Evolutionary conservation across 2,113 vertebrate genomes (phyloP), one percentile per base, ranked within the genome.

Genomic region (Rattus rattus): DNA sequence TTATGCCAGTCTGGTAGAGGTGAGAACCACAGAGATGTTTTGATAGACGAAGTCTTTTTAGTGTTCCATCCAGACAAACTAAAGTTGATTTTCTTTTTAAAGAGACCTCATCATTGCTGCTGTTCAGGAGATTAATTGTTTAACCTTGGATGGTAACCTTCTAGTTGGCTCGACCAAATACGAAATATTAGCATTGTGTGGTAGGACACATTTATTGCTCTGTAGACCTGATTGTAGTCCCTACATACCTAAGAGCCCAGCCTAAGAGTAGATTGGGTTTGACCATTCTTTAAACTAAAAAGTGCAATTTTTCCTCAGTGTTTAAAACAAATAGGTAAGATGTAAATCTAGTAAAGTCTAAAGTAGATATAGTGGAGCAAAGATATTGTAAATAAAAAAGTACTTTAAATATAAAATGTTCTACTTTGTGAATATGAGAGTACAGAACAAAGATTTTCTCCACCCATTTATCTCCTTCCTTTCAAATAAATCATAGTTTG

Each of bases 391-490:
- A 99, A 98, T 99, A 98, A 99, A 96, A 99, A 99, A 67, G 98
- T 99, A 99, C 99, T 99, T 99, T 99, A 99, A 99, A 98, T 98
- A 95, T 99, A 99, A 98, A 98, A 99, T 99, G 99, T 99, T 99
- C 98, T 99, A 99, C 99, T 98, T 99, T 99, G 99, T 99, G 99
- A 99, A 99, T 99, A 99, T 99, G 98, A 99, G 99, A 99, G 99
- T 99, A 99, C 98, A 99, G 98, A 99, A 99, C 99, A 99, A 98
- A 99, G 98, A 98, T 98, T 98, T 98, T 96, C 97, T 98, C 97
- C 98, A 98, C 98, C 98, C 99, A 98, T 99, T 98, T 99, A 99
- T 99, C 98, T 99, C 98, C 98, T 80, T 97, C 98, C 99, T 99
- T 99, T 98, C 99, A 99, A 98, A 98, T 99, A 99, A 99, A 99